phyloP scores from a whole-genome alignment of 2,113 vertebrate species.

The Forbesichthys agassizii region DNA sequence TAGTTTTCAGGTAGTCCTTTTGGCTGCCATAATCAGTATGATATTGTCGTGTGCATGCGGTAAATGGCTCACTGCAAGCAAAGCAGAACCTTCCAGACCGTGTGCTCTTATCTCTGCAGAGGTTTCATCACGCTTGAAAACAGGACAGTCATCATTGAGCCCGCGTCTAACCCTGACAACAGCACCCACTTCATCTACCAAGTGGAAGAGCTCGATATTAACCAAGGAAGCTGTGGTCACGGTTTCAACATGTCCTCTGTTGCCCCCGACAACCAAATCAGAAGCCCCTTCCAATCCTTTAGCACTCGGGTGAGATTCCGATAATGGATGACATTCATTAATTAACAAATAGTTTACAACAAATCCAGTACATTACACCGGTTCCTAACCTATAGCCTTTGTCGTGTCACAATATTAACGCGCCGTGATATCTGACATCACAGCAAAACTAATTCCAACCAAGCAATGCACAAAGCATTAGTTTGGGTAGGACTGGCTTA shows the following conservation, averaged over 20 bases:
- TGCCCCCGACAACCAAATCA: conserved; percentile 39
- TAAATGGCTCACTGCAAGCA: background rate
- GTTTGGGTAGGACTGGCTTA: too few relatives aligned
- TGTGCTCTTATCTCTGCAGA: conserved; percentile 74
- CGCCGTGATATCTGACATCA: too few relatives aligned
- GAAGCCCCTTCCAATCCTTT: conserved; percentile 59
- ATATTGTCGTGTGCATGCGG: background rate
- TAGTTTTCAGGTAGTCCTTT: conserved; percentile 12
- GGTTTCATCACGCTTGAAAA: conserved; percentile 87
- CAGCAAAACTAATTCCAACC: too few relatives aligned
- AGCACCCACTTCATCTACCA: conserved; percentile 82
- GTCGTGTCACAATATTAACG: too few relatives aligned
- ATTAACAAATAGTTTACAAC: conserved; percentile 1
- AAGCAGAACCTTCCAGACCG: conserved; percentile 26
- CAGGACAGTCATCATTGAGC: conserved; percentile 87
- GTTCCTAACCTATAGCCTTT: too few relatives aligned
- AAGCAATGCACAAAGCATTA: too few relatives aligned
- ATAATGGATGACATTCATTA: conserved; percentile 2
- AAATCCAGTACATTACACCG: too few relatives aligned
- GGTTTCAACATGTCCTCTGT: conserved; percentile 71
- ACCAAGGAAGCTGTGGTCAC: conserved; percentile 85
- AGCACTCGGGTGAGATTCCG: conserved; percentile 82
- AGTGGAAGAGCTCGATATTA: conserved; percentile 74
- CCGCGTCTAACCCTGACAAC: conserved; percentile 63
- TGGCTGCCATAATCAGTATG: conserved; percentile 6